Evolutionary conservation across 2,888 invertebrate genomes (phyloP).

Genomic region (Hipparchia sbordonii): DNA sequence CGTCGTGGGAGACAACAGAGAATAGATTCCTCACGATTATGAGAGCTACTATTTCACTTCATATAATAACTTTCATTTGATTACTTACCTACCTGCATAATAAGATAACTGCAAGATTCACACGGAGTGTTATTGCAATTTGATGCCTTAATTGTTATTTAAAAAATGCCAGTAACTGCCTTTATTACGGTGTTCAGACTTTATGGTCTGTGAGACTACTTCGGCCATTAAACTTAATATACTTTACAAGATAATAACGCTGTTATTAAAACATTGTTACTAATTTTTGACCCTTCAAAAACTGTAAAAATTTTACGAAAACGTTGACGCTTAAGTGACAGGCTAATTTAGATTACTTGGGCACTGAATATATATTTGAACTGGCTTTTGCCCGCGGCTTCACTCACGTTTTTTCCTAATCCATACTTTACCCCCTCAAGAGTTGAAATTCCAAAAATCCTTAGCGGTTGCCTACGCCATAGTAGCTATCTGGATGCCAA

Average conservation of each 20-base stretch:
- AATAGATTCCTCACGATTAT: slow-evolving; percentile 63
- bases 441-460: no score
- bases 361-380: no score
- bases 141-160: slow-evolving; percentile 16
- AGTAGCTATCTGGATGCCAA: no score
- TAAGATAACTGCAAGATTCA: slow-evolving; percentile 48
- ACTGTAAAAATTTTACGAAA: background rate
- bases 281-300: background rate
- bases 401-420: no score
- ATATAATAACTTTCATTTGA: slow-evolving; percentile 67
- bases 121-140: slow-evolving; percentile 42
- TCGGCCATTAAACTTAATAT: background rate
- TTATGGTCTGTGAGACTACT: background rate
- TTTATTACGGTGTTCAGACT: background rate
- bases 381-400: no score
- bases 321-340: background rate
- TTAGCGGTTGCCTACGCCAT: no score
- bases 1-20: slow-evolving; percentile 75
- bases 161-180: slow-evolving; percentile 1
- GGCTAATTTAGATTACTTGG: no score
- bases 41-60: slow-evolving; percentile 59
- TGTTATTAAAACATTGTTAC: background rate
- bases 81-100: slow-evolving; percentile 45
- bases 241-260: background rate
- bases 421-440: no score